Evolutionary conservation across 2,888 invertebrate genomes (phyloP).

Genomic region (Rambutsinella grinnellia): DNA sequence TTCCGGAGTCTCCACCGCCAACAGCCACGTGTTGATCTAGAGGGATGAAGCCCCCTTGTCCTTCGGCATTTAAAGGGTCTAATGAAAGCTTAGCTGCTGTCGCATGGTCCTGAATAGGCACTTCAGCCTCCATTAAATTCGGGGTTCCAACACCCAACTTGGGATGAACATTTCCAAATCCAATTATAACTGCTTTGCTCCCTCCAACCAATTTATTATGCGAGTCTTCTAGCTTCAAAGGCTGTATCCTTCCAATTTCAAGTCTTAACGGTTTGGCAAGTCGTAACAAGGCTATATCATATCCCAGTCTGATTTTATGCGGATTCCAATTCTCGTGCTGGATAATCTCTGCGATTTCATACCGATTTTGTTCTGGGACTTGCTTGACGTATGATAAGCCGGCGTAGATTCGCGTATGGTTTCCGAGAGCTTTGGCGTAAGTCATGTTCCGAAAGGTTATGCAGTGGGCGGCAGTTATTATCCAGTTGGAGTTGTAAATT

Average conservation of each 20-base stretch:
- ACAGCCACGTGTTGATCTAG: constrained; percentile 17
- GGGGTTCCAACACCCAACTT: not conserved
- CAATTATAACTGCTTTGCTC: constrained; percentile 10
- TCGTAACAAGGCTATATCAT: constrained; percentile 22
- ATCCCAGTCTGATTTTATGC: not conserved
- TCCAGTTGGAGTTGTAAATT: constrained; percentile 35
- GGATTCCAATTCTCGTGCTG: constrained; percentile 12
- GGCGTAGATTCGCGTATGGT: no score
- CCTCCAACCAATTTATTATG: constrained; percentile 9
- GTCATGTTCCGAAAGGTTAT: no score
- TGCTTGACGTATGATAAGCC: constrained; percentile 9
- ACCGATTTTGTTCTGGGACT: constrained; percentile 7
- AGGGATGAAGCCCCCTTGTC: constrained; percentile 1
- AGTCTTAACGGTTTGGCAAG: not conserved
- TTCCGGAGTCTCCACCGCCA: constrained; percentile 22
- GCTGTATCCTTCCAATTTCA: constrained; percentile 20
- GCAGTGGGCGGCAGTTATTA: constrained; percentile 44
- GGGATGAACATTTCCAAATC: constrained; percentile 20
- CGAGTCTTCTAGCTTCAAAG: not conserved
- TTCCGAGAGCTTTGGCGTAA: no score
- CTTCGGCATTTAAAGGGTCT: constrained; percentile 1
- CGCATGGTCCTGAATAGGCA: constrained; percentile 15
- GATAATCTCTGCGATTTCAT: constrained; percentile 3
- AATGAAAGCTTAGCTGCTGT: constrained; percentile 7
- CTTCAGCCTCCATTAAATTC: constrained; percentile 11